phyloP scores from a whole-genome alignment of 2,888 invertebrate genomes.

The Tetragnatha montana region DNA sequence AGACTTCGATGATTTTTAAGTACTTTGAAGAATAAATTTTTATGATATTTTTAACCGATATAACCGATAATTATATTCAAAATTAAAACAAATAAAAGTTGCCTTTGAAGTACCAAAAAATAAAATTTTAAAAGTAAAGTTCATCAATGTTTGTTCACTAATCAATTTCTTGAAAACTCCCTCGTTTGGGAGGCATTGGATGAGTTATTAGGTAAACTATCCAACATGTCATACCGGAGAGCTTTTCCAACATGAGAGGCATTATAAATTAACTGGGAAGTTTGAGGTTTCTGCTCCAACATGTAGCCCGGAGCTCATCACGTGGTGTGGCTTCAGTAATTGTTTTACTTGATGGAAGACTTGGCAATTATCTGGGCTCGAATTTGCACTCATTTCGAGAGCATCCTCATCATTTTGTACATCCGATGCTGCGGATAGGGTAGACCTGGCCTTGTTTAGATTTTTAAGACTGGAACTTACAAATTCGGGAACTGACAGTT shows the following conservation, averaged over 20 bases:
- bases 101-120: not conserved
- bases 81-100: too few species aligned
- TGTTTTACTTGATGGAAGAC: constrained; percentile 40
- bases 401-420: not conserved
- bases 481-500: not conserved
- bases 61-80: too few species aligned
- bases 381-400: constrained; percentile 8
- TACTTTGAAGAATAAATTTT: too few species aligned
- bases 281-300: constrained; percentile 8
- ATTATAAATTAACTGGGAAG: constrained; percentile 40
- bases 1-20: too few species aligned
- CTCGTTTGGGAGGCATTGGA: not conserved
- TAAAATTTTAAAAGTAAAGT: constrained; percentile 2
- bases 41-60: too few species aligned
- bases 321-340: constrained; percentile 36
- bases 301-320: not conserved
- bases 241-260: constrained; percentile 15
- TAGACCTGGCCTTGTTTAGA: not conserved
- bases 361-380: constrained; percentile 26
- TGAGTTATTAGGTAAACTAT: constrained; percentile 18
- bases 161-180: not conserved
- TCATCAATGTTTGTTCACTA: constrained; percentile 5
- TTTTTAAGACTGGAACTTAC: not conserved
- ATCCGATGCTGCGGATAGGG: not conserved
- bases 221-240: constrained; percentile 1